Conservation (phyloP, 2,888 invertebrate species). For the Carabus problematicus region DNA sequence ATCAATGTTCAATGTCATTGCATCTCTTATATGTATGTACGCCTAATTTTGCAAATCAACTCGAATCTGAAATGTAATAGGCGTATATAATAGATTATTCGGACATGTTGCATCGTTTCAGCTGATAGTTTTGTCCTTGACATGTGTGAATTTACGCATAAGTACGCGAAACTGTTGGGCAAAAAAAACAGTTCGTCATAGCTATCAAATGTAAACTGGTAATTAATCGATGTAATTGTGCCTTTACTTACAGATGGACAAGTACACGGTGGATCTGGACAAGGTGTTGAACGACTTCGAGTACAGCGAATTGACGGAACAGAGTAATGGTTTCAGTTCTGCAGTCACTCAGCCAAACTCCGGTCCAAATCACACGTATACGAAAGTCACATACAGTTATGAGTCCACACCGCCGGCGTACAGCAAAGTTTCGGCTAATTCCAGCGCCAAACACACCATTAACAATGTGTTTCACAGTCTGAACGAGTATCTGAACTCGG, state of each 20-base stretch:
- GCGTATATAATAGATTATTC: no score
- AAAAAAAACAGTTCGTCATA: no score
- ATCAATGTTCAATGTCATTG: constrained; percentile 22
- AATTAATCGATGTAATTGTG: no score
- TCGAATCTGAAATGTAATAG: no score
- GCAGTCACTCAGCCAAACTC: neutral
- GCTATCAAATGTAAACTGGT: no score
- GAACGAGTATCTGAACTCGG: constrained; percentile 67
- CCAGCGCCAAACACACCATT: constrained; percentile 58
- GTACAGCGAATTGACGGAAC: constrained; percentile 67
- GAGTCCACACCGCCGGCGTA: constrained; percentile 7
- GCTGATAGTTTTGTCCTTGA: no score
- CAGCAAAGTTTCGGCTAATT: constrained; percentile 1
- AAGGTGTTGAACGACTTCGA: constrained; percentile 86
- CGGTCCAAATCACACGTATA: neutral
- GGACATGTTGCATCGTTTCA: no score
- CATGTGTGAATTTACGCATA: no score
- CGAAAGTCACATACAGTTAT: constrained; percentile 30
- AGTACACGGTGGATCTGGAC: constrained; percentile 74
- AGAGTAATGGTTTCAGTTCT: constrained; percentile 12
- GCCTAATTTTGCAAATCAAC: no score
- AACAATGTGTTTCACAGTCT: constrained; percentile 71
- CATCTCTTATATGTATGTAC: no score
- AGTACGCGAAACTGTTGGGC: no score
- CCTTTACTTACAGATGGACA: constrained; percentile 55